These are phyloP conservation scores for cat (Felis catus) DNA, from an alignment of 2,113 vertebrate genomes.

Conservation along the genomic window DNA sequence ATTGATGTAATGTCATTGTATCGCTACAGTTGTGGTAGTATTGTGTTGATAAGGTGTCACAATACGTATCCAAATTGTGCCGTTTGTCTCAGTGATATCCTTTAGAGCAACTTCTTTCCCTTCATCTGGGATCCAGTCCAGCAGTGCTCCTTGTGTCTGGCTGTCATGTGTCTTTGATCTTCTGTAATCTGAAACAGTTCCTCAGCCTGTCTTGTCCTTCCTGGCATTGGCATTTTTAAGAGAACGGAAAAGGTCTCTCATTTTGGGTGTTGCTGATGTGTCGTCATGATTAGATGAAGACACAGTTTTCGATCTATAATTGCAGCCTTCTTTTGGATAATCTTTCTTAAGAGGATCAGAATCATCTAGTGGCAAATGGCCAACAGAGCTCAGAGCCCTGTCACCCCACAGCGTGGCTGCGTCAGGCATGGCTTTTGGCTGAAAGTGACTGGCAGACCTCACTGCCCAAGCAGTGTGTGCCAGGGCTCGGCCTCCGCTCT, in stretches of 20 bases:
- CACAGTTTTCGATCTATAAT: background rate
- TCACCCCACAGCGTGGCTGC: background rate
- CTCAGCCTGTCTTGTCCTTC: background rate
- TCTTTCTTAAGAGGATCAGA: background rate
- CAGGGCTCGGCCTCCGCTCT: background rate
- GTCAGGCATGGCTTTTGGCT: background rate
- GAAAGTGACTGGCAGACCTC: background rate
- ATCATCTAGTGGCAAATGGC: background rate
- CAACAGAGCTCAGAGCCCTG: background rate
- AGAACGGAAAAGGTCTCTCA: background rate
- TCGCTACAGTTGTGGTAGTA: rapidly evolving
- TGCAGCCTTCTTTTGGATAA: background rate
- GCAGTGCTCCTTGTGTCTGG: background rate
- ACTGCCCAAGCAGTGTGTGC: no score
- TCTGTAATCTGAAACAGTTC: background rate
- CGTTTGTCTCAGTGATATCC: background rate
- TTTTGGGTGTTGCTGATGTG: background rate
- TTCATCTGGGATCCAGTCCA: background rate
- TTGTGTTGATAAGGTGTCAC: background rate
- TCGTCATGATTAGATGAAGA: background rate
- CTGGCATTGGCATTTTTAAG: background rate
- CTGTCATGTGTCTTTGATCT: background rate
- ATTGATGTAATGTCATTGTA: background rate
- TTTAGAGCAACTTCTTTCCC: background rate
- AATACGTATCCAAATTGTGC: background rate